These are phyloP conservation scores for Gambusia affinis DNA, from an alignment of 2,113 vertebrate species.

Conservation along the genomic window DNA sequence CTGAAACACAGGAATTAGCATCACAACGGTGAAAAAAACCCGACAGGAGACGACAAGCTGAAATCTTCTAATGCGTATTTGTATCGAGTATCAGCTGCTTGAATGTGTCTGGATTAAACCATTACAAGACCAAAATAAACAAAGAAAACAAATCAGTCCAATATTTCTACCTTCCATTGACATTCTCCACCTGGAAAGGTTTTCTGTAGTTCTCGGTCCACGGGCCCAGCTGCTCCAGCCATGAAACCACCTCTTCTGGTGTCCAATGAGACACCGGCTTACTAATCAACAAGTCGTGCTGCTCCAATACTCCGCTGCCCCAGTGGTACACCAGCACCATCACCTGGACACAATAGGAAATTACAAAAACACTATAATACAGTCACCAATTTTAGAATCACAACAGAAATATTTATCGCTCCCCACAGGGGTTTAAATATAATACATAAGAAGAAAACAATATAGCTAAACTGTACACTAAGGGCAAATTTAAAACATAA, in stretches of 20 bases:
- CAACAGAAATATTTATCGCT: too few relatives aligned
- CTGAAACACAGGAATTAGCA: conserved; percentile 69
- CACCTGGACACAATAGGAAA: conserved; percentile 76
- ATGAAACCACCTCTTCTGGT: conserved; percentile 87
- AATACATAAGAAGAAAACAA: too few relatives aligned
- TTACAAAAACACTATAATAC: not conserved
- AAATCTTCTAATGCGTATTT: too few relatives aligned
- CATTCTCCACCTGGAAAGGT: conserved; percentile 86
- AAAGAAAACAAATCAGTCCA: not conserved
- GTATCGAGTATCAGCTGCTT: not conserved
- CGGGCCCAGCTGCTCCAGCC: conserved; percentile 89
- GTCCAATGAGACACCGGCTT: conserved; percentile 91
- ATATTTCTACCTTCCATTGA: conserved; percentile 88
- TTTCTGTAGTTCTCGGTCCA: conserved; percentile 91
- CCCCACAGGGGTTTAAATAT: too few relatives aligned
- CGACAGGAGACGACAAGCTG: not conserved
- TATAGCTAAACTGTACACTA: too few relatives aligned
- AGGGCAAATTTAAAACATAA: too few relatives aligned
- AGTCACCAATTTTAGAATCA: too few relatives aligned
- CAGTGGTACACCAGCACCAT: conserved; percentile 91
- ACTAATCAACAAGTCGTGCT: conserved; percentile 84
- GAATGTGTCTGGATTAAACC: not conserved
- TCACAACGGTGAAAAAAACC: not conserved
- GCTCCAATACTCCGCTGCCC: conserved; percentile 86
- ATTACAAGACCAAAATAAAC: not conserved